Conservation (phyloP, 2,113 vertebrate species). For the Tiliqua scincoides region DNA sequence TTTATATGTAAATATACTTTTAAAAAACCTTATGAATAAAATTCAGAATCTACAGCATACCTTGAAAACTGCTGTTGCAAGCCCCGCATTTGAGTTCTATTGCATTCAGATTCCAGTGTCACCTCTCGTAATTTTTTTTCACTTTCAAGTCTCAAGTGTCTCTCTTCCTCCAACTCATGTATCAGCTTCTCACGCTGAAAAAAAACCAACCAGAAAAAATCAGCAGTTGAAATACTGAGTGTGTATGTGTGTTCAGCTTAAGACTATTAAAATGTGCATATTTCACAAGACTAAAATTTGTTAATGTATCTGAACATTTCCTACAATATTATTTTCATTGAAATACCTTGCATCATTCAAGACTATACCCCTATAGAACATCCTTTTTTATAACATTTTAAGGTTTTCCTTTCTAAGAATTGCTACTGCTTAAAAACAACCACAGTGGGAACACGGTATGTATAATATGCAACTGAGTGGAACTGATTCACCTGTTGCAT, state of each 20-base stretch:
- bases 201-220: neutral
- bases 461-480: no score
- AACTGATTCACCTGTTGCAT: neutral
- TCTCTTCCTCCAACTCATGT: constrained; percentile 92
- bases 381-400: no score
- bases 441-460: no score
- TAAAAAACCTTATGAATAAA: neutral
- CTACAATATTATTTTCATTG: neutral
- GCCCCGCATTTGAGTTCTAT: constrained; percentile 85
- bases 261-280: neutral
- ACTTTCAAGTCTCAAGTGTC: constrained; percentile 88
- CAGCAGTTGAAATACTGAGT: constrained; percentile 14
- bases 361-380: neutral
- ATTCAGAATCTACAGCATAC: constrained; percentile 61
- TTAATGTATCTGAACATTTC: neutral
- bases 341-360: neutral
- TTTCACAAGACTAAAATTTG: neutral
- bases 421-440: no score
- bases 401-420: no score
- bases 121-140: constrained; percentile 87
- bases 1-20: neutral
- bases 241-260: neutral
- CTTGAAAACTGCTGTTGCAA: constrained; percentile 91
- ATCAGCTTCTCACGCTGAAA: constrained; percentile 92
- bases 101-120: constrained; percentile 85